phyloP scores from a whole-genome alignment of 2,797 vertebrate species.

The Brachyrhaphis roseni region DNA sequence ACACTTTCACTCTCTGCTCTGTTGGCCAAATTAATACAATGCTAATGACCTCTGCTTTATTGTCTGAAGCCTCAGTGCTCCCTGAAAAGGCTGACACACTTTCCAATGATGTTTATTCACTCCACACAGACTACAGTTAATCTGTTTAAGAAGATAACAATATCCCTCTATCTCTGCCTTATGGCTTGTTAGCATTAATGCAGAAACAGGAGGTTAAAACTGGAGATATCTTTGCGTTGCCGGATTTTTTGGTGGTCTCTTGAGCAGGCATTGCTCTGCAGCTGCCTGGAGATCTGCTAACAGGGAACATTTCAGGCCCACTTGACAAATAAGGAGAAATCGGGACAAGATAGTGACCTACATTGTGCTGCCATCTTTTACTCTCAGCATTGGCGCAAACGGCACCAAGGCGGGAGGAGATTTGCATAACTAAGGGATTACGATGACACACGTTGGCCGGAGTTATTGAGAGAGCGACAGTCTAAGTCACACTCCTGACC shows the following conservation, averaged over 20 bases:
- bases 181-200: constrained; percentile 61
- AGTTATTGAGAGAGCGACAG: constrained; percentile 71
- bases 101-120: constrained; percentile 73
- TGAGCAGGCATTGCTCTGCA: constrained; percentile 8
- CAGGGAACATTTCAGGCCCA: constrained; percentile 38
- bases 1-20: constrained; percentile 69
- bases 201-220: constrained; percentile 58
- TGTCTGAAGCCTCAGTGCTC: constrained; percentile 66
- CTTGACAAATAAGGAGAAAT: constrained; percentile 51
- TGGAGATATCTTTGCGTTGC: background rate
- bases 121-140: constrained; percentile 71
- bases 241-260: background rate
- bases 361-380: constrained; percentile 65
- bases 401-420: constrained; percentile 49
- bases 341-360: constrained; percentile 71
- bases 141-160: constrained; percentile 75
- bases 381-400: constrained; percentile 64
- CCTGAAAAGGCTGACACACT: constrained; percentile 72
- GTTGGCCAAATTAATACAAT: constrained; percentile 77
- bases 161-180: constrained; percentile 50
- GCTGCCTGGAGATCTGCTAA: constrained; percentile 10
- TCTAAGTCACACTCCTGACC: constrained; percentile 66
- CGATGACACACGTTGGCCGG: constrained; percentile 68
- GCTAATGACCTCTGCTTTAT: constrained; percentile 77
- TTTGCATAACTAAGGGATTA: constrained; percentile 79